Conservation (phyloP, 2,888 invertebrate species). For the Amaurobius ferox region DNA sequence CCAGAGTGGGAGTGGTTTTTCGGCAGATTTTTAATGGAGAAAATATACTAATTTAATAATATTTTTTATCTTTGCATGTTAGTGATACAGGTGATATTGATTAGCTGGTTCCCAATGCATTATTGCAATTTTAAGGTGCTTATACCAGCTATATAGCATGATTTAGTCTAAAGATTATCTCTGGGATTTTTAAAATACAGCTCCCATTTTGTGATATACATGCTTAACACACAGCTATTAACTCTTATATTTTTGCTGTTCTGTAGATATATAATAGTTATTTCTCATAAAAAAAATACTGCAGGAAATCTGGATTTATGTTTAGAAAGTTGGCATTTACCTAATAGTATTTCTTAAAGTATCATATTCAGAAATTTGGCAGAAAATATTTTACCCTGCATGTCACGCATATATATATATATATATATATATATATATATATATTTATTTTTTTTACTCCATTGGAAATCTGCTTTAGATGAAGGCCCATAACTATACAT, state of each 20-base stretch:
- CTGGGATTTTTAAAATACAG: background rate
- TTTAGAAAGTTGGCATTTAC: too few relatives aligned
- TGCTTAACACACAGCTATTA: background rate
- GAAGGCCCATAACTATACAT: slow-evolving; percentile 38
- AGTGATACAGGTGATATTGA: background rate
- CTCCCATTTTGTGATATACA: slow-evolving; percentile 10
- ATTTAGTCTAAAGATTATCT: background rate
- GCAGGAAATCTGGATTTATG: background rate
- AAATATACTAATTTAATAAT: background rate
- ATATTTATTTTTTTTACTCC: slow-evolving; percentile 29
- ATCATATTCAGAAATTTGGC: too few relatives aligned
- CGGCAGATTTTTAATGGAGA: slow-evolving; percentile 32
- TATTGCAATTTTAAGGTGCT: slow-evolving; percentile 11
- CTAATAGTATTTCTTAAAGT: too few relatives aligned
- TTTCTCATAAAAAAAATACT: too few relatives aligned
- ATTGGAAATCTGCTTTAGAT: slow-evolving; percentile 22
- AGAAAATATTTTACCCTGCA: background rate
- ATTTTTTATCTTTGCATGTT: slow-evolving; percentile 14
- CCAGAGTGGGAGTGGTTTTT: slow-evolving; percentile 29
- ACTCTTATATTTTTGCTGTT: background rate
- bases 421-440: too few relatives aligned
- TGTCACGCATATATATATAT: too few relatives aligned
- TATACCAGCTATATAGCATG: slow-evolving; percentile 9
- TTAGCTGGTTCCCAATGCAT: slow-evolving; percentile 15
- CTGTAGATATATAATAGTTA: background rate